Percentiles rank a stretch among this genome's conserved stretches.
These are phyloP conservation scores for Therioaphis trifolii DNA, from an alignment of 2,888 invertebrate genomes.

Conservation along the genomic window DNA sequence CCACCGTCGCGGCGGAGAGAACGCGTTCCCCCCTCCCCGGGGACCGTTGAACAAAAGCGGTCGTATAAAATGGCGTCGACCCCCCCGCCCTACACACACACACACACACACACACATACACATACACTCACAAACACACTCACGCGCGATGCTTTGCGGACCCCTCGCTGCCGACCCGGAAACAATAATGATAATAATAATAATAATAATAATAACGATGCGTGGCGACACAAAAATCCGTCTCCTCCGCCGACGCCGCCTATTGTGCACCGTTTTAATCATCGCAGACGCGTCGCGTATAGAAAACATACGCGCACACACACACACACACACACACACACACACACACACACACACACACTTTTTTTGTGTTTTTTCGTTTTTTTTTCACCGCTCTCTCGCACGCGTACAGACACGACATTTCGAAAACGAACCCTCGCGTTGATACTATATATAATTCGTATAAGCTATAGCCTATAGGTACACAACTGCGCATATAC, in stretches of 20 bases:
- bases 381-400: not conserved
- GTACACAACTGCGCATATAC: no score
- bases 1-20: not conserved
- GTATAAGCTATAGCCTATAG: no score
- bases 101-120: not conserved
- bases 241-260: no score
- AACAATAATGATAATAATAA: no score
- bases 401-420: no score
- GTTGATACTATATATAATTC: no score
- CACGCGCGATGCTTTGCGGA: not conserved
- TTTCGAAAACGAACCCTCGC: no score
- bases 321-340: no score
- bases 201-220: constrained; percentile 49
- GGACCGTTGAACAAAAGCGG: constrained; percentile 57
- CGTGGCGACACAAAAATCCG: constrained; percentile 41
- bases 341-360: no score
- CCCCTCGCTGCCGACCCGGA: no score
- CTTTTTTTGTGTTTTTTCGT: not conserved
- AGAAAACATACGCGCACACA: not conserved
- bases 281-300: constrained; percentile 8
- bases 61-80: constrained; percentile 53
- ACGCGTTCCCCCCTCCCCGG: constrained; percentile 18
- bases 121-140: fast-evolving
- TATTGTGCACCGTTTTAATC: constrained; percentile 47
- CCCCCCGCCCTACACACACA: not conserved